Evolutionary conservation across 2,797 vertebrate species (phyloP).

Genomic region (Acrossocheilus fasciatus): DNA sequence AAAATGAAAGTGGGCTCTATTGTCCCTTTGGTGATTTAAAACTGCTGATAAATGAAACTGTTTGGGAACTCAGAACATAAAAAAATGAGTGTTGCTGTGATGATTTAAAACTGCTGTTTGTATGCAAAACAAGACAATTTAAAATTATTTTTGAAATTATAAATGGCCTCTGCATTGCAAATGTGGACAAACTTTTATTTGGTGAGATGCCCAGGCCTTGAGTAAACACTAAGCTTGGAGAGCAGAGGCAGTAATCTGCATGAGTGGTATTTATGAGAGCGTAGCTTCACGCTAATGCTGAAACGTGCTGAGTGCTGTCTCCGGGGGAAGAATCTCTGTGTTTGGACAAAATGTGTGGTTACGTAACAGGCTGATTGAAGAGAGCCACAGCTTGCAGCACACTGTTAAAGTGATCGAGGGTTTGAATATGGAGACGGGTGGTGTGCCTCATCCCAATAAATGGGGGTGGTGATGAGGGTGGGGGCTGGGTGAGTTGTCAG

Average conservation of each 20-base stretch:
- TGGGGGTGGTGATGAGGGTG: slow-evolving; percentile 64
- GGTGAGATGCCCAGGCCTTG: slow-evolving; percentile 45
- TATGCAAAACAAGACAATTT: slow-evolving; percentile 17
- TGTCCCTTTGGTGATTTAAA: slow-evolving; percentile 14
- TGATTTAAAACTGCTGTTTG: slow-evolving; percentile 6
- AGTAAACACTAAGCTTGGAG: slow-evolving; percentile 37
- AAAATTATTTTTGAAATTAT: slow-evolving; percentile 15
- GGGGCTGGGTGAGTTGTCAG: slow-evolving; percentile 61
- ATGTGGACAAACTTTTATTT: slow-evolving; percentile 46
- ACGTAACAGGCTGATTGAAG: slow-evolving; percentile 69
- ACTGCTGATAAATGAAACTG: background rate
- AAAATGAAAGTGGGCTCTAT: slow-evolving; percentile 8
- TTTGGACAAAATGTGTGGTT: slow-evolving; percentile 63
- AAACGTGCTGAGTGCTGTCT: slow-evolving; percentile 41
- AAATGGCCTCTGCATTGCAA: slow-evolving; percentile 13
- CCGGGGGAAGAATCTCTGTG: slow-evolving; percentile 51
- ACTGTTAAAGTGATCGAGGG: slow-evolving; percentile 75
- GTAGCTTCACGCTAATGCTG: slow-evolving; percentile 37
- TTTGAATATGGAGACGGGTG: slow-evolving; percentile 61
- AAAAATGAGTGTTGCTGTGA: background rate
- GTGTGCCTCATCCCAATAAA: slow-evolving; percentile 70
- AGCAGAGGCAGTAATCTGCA: slow-evolving; percentile 39
- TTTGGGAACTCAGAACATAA: background rate
- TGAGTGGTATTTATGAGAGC: slow-evolving; percentile 42
- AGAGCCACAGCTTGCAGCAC: slow-evolving; percentile 55